Evolutionary conservation across 1,140 invertebrate genomes (phyloP), one percentile per base, ranked within the genome.

Genomic region (Philopotamus ludificatus): DNA sequence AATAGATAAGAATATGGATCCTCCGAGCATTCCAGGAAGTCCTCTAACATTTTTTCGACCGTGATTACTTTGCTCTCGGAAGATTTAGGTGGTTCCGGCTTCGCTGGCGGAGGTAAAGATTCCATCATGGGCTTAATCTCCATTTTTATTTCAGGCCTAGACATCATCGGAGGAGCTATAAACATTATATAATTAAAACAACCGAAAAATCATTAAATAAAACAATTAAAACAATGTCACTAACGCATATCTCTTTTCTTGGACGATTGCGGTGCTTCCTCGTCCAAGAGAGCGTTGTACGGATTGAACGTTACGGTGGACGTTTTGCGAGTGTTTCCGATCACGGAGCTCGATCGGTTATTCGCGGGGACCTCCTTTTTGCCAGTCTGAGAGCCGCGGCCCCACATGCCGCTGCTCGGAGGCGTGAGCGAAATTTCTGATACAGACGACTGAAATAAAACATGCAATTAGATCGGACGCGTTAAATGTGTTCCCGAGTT

Each of bases 271-370:
- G n/a, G n/a, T n/a, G n/a, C n/a, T n/a, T n/a, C n/a, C n/a, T 61
- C 63, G 26, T 54, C 65, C 22, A 67, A 61, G 8, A 42, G 47
- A 1, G 22, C n/a, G n/a, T n/a, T 65, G 22, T 62, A 67, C 23
- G 59, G 47, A 28, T 70, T 70, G 25, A 58, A 54, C 3, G 63
- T 63, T 42, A 65, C 55, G 9, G 64, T 62, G 16, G 58, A 12
- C 8, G 15, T 28, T 50, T 47, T 59, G 51, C 63, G 65, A 18
- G 41, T 65, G 49, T 28, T 42, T 18, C 15, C 12, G 4, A 34
- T 4, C 12, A 34, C 28, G 12, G 28, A 4, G 4, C 8, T 8
- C 4, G 8, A 9, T 8, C 8, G 4, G 4, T 12, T 47, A 16
- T 16, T 47, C 4, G 44, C 28, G 2, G 28, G 1, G 21, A 42